Base-by-base conservation (phyloP, 2,113 vertebrate species). In the Anarrhichthys ocellatus region DNA sequence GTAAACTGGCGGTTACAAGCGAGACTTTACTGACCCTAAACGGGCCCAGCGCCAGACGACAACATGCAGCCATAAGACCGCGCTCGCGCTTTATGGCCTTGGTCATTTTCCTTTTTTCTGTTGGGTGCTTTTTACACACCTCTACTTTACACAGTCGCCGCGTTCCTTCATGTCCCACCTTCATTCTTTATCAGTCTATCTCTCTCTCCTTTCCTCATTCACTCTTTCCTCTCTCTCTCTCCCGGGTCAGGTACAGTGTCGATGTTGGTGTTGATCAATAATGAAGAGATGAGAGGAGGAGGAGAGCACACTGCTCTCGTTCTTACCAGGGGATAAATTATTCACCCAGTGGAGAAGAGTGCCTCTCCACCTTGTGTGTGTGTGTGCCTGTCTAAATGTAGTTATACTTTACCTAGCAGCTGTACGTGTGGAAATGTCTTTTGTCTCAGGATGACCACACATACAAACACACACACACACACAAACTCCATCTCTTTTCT, bases 251-350 rank as follows among this genome's bases (percentile, higher is more conserved):
- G 90, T 92, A 90, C 87, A 89, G 93, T 92, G 90, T 93, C 87
- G 89, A 94, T 95, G 89, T 91, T 93, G 84, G 83, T 91, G 82
- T 93, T 93, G 93, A 95, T 95, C 89, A 95, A 94, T 95, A 94
- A 95, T 95, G 88, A 88, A 95, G 84, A 84, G 88, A 89, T 74
- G 73, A 91, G 92, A 89, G 81, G 75, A 82, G 76, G 88, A 90
- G 87, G 88, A 86, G 90, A 88, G 86, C 85, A 78, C 80, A 27
- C 78, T 76, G 76, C 90, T 88, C 88, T 87, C 80, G 15, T 91
- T 90, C 91, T 83, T 84, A 88, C 84, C 77, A 50, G 3, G 62
- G 78, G 81, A 93, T 94, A 77, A 94, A 95, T 95, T 86, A 94
- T 95, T 95, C 79, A 95, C 85, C 74, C 48, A 7, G 38, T 82